phyloP scores from a whole-genome alignment of 2,888 invertebrate species.

The Eristalis intricaria region DNA sequence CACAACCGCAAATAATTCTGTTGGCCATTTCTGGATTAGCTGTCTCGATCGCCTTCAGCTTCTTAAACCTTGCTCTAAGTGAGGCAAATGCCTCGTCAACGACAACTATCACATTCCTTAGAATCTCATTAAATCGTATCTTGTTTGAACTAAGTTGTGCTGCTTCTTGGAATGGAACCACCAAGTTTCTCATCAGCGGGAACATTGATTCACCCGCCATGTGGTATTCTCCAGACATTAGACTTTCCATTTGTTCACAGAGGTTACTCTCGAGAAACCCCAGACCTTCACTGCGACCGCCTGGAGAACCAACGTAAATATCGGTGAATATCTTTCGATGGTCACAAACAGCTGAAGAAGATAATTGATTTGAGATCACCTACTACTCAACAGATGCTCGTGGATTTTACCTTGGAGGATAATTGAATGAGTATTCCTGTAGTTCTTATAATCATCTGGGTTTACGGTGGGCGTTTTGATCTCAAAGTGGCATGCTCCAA shows the following conservation, averaged over 20 bases:
- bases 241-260: conserved; percentile 13
- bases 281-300: neutral
- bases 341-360: conserved; percentile 40
- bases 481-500: conserved; percentile 39
- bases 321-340: conserved; percentile 50
- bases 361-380: neutral
- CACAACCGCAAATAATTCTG: conserved; percentile 42
- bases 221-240: conserved; percentile 38
- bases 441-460: conserved; percentile 2
- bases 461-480: conserved; percentile 21
- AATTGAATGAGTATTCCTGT: neutral
- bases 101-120: neutral
- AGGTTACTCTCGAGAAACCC: conserved; percentile 26
- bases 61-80: conserved; percentile 24
- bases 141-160: neutral
- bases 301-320: conserved; percentile 39
- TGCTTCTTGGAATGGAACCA: conserved; percentile 25
- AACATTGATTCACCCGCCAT: conserved; percentile 20
- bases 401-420: conserved; percentile 39
- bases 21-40: conserved; percentile 31
- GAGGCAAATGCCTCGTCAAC: neutral
- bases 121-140: conserved; percentile 12
- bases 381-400: neutral
- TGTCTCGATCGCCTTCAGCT: conserved; percentile 22
- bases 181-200: conserved; percentile 39